Evolutionary conservation across 2,888 invertebrate genomes (phyloP).

Genomic region (Ypsolopha sequella): DNA sequence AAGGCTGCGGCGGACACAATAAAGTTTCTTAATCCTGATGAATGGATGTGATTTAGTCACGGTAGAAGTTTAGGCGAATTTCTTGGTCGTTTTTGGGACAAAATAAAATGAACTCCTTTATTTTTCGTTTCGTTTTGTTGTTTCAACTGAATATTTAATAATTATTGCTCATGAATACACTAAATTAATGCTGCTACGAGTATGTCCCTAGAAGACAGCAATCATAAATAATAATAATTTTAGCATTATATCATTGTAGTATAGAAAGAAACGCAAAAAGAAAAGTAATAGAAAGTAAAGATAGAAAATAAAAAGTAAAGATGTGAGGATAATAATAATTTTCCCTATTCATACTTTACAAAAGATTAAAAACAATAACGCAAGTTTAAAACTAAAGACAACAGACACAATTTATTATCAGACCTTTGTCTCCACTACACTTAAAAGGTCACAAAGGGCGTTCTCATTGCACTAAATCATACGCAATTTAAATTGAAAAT

Average conservation of each 20-base stretch:
- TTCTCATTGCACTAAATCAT: conserved; percentile 62
- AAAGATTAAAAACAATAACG: too few relatives aligned
- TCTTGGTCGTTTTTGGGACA: neutral
- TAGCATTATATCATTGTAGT: too few relatives aligned
- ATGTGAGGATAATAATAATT: too few relatives aligned
- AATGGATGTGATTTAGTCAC: conserved; percentile 3
- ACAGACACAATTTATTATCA: conserved; percentile 31
- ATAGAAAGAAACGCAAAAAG: too few relatives aligned
- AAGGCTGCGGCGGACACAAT: conserved; percentile 1
- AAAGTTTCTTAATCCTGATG: conserved; percentile 5
- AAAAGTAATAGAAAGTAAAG: too few relatives aligned
- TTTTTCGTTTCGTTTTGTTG: neutral
- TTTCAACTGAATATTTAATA: neutral
- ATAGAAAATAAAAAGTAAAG: too few relatives aligned
- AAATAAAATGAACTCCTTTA: neutral
- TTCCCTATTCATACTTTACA: too few relatives aligned
- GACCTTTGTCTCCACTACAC: conserved; percentile 41
- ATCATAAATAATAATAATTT: too few relatives aligned
- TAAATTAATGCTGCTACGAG: neutral
- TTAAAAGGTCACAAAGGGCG: conserved; percentile 42
- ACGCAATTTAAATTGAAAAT: conserved; percentile 26
- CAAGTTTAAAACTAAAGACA: neutral
- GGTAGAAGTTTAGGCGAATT: conserved; percentile 2
- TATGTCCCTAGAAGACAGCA: too few relatives aligned
- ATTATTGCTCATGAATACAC: neutral